Conservation (phyloP, 2,113 vertebrate species). For the Pardalotus punctatus region DNA sequence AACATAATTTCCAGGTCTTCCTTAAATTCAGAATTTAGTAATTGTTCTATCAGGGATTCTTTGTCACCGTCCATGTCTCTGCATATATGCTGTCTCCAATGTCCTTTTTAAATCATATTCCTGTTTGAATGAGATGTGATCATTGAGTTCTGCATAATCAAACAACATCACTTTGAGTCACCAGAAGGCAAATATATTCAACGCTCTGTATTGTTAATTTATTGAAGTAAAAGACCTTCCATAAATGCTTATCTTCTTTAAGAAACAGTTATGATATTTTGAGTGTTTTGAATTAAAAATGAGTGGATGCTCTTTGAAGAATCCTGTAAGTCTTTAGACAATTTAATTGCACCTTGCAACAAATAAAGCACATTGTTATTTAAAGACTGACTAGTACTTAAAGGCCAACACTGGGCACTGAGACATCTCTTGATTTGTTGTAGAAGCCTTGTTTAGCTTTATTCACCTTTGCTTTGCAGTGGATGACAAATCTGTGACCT, state of each 20-base stretch:
- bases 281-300: background rate
- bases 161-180: background rate
- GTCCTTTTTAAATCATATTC: background rate
- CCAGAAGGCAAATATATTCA: background rate
- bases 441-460: background rate
- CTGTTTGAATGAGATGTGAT: background rate
- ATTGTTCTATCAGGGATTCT: background rate
- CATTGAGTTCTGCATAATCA: background rate
- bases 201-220: background rate
- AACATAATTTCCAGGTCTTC: background rate
- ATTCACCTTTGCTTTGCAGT: background rate
- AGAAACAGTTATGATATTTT: background rate
- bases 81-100: background rate
- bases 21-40: background rate
- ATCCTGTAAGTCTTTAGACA: background rate
- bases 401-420: background rate
- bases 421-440: background rate
- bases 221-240: background rate
- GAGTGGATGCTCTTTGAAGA: background rate
- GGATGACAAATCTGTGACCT: background rate
- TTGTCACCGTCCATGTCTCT: background rate
- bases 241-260: background rate
- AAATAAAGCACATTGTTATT: background rate
- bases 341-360: background rate
- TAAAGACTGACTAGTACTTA: background rate